Evolutionary conservation across 35 echinoderm and acorn worm species (phyloP), one percentile per base, ranked within the genome.

Genomic region (Apostichopus californicus): DNA sequence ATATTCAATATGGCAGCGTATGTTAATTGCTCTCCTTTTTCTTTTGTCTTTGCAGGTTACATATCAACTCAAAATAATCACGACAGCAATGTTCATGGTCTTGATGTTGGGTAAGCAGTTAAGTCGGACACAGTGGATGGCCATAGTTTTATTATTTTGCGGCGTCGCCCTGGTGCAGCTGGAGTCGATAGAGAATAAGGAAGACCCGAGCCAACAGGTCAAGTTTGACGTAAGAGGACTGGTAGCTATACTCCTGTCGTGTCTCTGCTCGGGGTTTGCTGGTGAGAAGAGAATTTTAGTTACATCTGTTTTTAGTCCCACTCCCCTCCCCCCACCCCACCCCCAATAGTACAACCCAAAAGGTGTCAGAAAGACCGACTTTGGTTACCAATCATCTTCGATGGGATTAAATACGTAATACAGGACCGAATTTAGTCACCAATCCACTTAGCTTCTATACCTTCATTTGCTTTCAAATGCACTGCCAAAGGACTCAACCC

Each of bases 191-290:
- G 92, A 77, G 12, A 92, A 26, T 5, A 96, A 94, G 54, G 71
- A 57, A 0, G 82, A 80, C 6, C 66, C 89, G 0, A 11, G 10
- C 1, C 90, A 28, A 87, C 7, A 58, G 18, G 54, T 77, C 34
- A 73, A 80, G 52, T 90, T 90, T 54, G 54, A 72, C 24, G 22
- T 77, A 5, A 5, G 87, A 8, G 97, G 97, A 1, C 70, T 98
- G 57, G 77, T 90, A 13, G 93, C 94, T 9, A 98, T 98, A 72
- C 77, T 96, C 52, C 55, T 92, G 17, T 95, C 97, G 0, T 98
- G 97, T 89, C 88, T 98, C 10, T 98, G 97, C 73, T 98, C 97
- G 66, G 97, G 97, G 52, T 98, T 98, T 93, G 97, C 97, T 59
- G 97, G 97, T 98, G 78, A 93, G 92, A 5, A 68, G 64, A 14